phyloP scores from a whole-genome alignment of 1,140 invertebrate species.

The Drosophila paulistorum region DNA sequence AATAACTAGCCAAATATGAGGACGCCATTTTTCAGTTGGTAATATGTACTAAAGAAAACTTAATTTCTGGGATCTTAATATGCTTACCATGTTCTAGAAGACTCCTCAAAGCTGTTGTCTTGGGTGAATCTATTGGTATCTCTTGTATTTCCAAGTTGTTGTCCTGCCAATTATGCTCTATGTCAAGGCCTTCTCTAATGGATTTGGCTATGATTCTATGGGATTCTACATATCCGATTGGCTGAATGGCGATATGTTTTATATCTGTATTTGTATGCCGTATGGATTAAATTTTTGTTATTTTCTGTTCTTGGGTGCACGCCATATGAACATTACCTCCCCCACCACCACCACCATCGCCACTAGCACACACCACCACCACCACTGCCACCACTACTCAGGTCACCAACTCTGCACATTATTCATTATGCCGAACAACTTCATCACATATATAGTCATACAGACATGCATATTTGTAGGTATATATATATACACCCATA shows the following conservation, averaged over 20 bases:
- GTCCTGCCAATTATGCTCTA: too few species aligned
- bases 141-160: too few species aligned
- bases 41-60: too few species aligned
- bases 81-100: too few species aligned
- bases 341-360: background rate
- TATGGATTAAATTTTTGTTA: conserved; percentile 35
- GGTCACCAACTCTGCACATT: conserved; percentile 55
- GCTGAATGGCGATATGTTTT: too few species aligned
- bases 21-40: too few species aligned
- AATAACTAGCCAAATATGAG: too few species aligned
- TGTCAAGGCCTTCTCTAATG: conserved; percentile 6
- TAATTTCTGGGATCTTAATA: too few species aligned
- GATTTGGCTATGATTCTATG: background rate
- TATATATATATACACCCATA: conserved; percentile 56
- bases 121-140: too few species aligned
- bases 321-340: conserved; percentile 68
- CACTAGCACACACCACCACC: background rate
- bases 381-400: background rate
- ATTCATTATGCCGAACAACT: conserved; percentile 64
- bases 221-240: too few species aligned
- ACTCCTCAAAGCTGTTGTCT: too few species aligned
- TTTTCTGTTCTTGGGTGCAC: conserved; percentile 32
- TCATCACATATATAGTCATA: conserved; percentile 32
- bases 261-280: conserved; percentile 21
- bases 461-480: conserved; percentile 34